phyloP scores from a whole-genome alignment of 2,113 vertebrate genomes.

The Oncorhynchus masou region DNA sequence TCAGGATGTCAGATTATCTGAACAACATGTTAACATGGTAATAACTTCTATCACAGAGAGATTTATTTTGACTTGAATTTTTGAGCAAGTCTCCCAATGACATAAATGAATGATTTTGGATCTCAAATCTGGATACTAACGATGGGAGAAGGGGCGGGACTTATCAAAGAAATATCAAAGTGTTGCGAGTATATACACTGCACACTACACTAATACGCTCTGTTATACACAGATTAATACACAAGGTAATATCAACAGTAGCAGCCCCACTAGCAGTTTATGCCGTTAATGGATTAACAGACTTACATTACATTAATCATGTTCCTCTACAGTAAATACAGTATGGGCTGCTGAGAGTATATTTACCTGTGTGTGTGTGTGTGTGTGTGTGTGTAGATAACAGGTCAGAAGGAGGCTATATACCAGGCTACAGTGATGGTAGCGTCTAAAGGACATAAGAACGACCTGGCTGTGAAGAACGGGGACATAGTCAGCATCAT shows the following conservation, averaged over 20 bases:
- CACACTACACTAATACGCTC: background rate
- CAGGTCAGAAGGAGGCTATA: conserved; percentile 60
- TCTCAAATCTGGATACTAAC: no score
- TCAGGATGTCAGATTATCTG: background rate
- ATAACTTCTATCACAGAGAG: no score
- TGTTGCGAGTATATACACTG: background rate
- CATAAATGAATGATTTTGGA: no score
- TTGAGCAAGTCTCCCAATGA: no score
- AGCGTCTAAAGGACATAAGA: conserved; percentile 60
- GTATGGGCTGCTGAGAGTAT: background rate
- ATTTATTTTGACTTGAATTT: no score
- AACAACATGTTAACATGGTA: no score
- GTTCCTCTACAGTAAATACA: background rate
- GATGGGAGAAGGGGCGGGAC: no score
- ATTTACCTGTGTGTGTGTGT: background rate
- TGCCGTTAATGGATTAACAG: conserved; percentile 2
- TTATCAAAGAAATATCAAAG: no score
- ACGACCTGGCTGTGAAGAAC: conserved; percentile 47
- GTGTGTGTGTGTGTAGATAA: conserved; percentile 64
- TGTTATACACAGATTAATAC: background rate
- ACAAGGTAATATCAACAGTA: background rate
- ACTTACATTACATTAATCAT: background rate
- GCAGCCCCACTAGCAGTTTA: background rate
- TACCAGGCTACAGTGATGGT: conserved; percentile 56
- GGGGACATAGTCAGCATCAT: conserved; percentile 65